These are phyloP conservation scores for Pheosia gnoma DNA, from an alignment of 2,888 invertebrate genomes.

Conservation along the genomic window DNA sequence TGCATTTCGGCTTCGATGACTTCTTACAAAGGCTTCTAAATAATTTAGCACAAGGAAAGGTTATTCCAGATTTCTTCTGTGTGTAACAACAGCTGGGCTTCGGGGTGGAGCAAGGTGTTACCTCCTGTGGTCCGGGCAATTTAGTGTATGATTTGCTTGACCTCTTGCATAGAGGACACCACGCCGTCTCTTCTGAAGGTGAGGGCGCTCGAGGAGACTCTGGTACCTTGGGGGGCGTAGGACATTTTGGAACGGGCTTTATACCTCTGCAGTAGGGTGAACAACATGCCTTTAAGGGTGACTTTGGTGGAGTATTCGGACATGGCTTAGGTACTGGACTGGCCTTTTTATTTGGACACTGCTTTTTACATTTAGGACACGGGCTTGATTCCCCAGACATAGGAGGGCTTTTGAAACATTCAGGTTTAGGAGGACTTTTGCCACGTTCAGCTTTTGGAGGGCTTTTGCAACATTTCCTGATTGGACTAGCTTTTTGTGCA, in stretches of 20 bases:
- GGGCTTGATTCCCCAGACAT: neutral
- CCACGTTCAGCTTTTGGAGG: neutral
- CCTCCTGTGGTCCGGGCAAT: neutral
- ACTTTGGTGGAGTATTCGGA: neutral
- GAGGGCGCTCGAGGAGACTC: neutral
- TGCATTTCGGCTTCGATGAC: neutral
- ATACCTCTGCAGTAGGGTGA: neutral
- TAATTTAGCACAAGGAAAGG: neutral
- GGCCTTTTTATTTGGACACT: neutral
- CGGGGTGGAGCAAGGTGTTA: neutral
- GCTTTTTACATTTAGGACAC: neutral
- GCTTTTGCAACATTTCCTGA: neutral
- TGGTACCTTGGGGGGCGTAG: neutral
- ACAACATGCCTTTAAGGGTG: neutral
- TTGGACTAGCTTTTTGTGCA: neutral
- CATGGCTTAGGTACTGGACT: neutral
- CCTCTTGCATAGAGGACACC: slow-evolving; percentile 4
- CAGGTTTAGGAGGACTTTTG: too few species aligned
- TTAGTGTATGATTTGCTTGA: neutral
- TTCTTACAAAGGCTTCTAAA: neutral
- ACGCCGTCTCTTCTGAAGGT: neutral
- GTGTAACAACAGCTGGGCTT: neutral
- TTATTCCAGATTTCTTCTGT: neutral
- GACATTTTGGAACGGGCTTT: neutral
- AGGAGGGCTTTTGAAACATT: neutral